These are phyloP conservation scores for Notocelia uddmanniana DNA, from an alignment of 2,888 invertebrate species.

Conservation along the genomic window DNA sequence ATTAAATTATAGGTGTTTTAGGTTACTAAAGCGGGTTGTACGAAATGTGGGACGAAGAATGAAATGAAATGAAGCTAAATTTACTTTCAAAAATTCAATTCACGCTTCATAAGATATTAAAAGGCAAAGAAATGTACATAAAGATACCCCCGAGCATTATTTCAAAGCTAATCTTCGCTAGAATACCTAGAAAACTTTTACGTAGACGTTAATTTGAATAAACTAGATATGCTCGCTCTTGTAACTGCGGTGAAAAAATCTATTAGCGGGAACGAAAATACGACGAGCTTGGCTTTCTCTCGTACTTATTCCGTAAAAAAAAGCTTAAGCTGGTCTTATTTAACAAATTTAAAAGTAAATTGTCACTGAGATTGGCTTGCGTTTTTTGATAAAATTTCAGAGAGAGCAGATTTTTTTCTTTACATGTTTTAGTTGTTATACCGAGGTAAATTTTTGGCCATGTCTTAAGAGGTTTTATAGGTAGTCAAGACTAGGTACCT, in stretches of 20 bases:
- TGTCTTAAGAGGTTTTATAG: background rate
- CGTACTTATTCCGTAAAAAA: slow-evolving; percentile 53
- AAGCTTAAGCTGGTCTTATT: slow-evolving; percentile 15
- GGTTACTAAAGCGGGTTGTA: background rate
- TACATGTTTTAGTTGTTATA: background rate
- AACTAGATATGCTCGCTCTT: slow-evolving; percentile 57
- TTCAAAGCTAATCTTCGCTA: slow-evolving; percentile 63
- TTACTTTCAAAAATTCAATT: background rate
- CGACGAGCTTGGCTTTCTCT: slow-evolving; percentile 51
- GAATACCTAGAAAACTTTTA: slow-evolving; percentile 68
- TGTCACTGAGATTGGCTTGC: slow-evolving; percentile 13
- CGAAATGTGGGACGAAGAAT: no score
- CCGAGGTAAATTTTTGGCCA: background rate
- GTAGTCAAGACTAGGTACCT: background rate
- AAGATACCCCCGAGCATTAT: slow-evolving; percentile 59
- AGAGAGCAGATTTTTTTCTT: slow-evolving; percentile 5
- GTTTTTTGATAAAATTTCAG: slow-evolving; percentile 2
- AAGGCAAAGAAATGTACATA: slow-evolving; percentile 46
- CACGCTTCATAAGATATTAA: slow-evolving; percentile 28
- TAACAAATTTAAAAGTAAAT: slow-evolving; percentile 22
- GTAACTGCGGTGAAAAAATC: slow-evolving; percentile 65
- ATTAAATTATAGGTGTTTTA: no score
- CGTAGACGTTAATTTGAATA: slow-evolving; percentile 71
- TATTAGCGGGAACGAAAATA: slow-evolving; percentile 65
- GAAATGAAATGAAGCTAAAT: background rate